Evolutionary conservation across 1,140 invertebrate species (phyloP), one percentile per base, ranked within the genome.

Genomic region (Calliphora vicina): DNA sequence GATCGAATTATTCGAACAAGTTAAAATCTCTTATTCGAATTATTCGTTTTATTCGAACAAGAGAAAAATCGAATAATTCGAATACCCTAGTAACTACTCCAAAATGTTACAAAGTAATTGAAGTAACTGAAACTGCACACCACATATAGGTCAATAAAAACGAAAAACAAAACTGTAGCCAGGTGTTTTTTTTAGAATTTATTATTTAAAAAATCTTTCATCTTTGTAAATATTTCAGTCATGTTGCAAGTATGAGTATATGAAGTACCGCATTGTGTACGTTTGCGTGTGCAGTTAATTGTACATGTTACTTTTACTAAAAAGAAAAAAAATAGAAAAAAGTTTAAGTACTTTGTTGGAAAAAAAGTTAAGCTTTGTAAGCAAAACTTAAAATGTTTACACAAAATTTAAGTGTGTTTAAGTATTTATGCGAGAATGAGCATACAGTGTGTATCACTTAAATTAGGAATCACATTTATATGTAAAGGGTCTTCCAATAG

Each of bases 331-430:
- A n/a, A n/a, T 26, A 17, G 72, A 35, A 74, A 74, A 25, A 74
- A 74, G 27, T 74, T 74, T 74, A 74, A 74, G 72, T 74, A 74
- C 72, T 74, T 74, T 74, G 27, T 74, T 9, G 26, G 13, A 73
- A 17, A 72, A 72, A 74, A 74, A 74, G 72, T 74, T 74, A 74
- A 74, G 72, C 72, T 74, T 29, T 74, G 72, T 74, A 29, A 74
- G n/a, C 35, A 29, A 74, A 74, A 74, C 72, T 74, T 29, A 74
- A 74, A 35, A 74, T 74, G 72, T 74, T 35, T 74, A n/a, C 72
- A 74, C 25, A 72, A 72, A 72, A 17, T 72, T 72, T 26, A 26
- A 72, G 71, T 35, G 71, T 23, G 10, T 72, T 23, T 72, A 26
- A 2, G 23, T 2, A 72, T 72, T 6, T 23, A 71, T 1, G 4